These are phyloP conservation scores for Podocnemis expansa DNA, from an alignment of 2,113 vertebrate species.

Conservation along the genomic window DNA sequence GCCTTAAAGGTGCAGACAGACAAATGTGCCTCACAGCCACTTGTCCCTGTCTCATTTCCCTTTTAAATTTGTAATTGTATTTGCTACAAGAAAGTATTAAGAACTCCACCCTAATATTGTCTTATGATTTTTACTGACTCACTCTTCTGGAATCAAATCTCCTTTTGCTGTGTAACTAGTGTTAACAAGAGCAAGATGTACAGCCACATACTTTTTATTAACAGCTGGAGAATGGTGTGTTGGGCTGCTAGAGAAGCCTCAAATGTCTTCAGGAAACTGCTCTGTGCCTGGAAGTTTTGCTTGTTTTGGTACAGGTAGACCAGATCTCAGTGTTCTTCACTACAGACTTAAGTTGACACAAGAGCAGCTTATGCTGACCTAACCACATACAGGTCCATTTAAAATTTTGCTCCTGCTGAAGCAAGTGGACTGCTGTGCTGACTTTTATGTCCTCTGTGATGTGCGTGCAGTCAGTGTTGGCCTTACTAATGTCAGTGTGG, in stretches of 20 bases:
- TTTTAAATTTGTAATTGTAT: neutral
- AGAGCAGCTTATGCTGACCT: neutral
- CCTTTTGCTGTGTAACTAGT: neutral
- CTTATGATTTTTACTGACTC: neutral
- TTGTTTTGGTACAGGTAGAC: neutral
- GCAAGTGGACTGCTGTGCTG: neutral
- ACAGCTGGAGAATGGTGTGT: accelerated
- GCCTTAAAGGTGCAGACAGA: neutral
- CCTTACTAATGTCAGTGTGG: too few species aligned
- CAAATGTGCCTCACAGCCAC: neutral
- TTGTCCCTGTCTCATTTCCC: neutral
- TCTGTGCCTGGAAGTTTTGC: neutral
- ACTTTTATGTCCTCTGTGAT: neutral
- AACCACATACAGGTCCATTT: neutral
- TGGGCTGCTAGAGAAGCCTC: neutral
- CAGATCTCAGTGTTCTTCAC: neutral
- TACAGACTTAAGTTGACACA: neutral
- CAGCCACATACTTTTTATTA: neutral
- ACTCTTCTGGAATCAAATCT: neutral
- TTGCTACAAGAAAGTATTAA: neutral
- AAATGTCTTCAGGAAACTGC: neutral
- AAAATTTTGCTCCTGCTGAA: neutral
- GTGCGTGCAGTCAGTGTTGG: neutral
- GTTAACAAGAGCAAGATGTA: neutral
- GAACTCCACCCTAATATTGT: neutral